Percentiles rank a stretch among this genome's conserved stretches.
These are phyloP conservation scores for Dinoponera quadriceps DNA, from an alignment of 1,140 invertebrate genomes.

Conservation along the genomic window DNA sequence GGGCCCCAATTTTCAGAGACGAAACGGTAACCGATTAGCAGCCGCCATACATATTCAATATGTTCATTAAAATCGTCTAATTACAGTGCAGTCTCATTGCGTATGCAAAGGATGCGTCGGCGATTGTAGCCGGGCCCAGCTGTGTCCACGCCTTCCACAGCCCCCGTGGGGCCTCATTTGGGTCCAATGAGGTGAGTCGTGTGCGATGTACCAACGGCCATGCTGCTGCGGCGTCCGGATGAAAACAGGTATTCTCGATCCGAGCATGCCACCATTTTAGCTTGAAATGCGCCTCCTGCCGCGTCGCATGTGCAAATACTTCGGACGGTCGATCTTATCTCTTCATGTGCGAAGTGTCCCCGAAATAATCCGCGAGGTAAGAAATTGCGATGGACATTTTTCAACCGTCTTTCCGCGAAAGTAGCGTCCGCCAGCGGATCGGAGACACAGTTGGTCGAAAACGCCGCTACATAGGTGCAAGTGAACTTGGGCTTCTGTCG, in stretches of 20 bases:
- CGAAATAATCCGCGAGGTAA: background rate
- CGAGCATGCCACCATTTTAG: background rate
- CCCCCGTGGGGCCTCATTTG: background rate
- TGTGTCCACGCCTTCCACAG: conserved; percentile 33
- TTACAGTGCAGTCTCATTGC: conserved; percentile 22
- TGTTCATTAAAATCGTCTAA: conserved; percentile 53
- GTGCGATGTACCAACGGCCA: background rate
- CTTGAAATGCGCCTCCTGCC: background rate
- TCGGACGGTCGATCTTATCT: background rate
- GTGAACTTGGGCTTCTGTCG: conserved; percentile 11
- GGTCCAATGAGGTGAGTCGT: conserved; percentile 22
- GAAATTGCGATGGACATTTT: background rate
- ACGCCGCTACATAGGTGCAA: conserved; percentile 4
- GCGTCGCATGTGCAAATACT: background rate
- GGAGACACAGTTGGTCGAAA: background rate
- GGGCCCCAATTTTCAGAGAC: conserved; percentile 20
- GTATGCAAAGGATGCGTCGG: background rate
- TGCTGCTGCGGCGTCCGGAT: background rate
- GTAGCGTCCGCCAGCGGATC: background rate
- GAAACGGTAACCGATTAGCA: conserved; percentile 36
- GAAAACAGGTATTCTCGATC: conserved; percentile 1
- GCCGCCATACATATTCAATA: background rate
- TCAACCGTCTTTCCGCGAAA: background rate
- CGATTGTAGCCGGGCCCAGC: background rate
- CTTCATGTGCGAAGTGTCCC: background rate